A percentile compares a stretch with the other conserved stretches of the same genome.
These are phyloP conservation scores for Lates japonicus DNA, from an alignment of 2,797 vertebrate species.

Conservation along the genomic window DNA sequence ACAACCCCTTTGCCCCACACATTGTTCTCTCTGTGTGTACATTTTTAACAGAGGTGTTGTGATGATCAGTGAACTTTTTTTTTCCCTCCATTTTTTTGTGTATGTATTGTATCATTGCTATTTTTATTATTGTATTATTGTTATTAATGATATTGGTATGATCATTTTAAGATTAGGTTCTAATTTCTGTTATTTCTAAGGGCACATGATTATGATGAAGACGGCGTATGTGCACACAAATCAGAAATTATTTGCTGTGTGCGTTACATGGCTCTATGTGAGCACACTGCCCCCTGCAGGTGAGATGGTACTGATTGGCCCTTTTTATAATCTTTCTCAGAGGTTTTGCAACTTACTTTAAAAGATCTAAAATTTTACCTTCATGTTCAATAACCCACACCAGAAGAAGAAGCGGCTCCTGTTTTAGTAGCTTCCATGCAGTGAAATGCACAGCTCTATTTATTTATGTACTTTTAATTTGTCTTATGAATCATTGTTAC, in stretches of 20 bases:
- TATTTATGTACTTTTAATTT: constrained; percentile 80
- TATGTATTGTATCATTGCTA: constrained; percentile 90
- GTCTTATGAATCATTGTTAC: constrained; percentile 68
- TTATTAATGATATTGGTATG: constrained; percentile 86
- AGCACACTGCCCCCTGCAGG: constrained; percentile 74
- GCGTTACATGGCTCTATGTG: constrained; percentile 38
- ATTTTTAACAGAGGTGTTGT: constrained; percentile 84
- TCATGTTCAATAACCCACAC: constrained; percentile 38
- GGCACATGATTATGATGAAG: constrained; percentile 82
- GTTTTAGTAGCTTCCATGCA: constrained; percentile 70
- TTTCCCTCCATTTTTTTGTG: constrained; percentile 63
- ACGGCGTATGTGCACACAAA: constrained; percentile 61
- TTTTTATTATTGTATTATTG: constrained; percentile 86
- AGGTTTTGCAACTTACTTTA: constrained; percentile 30
- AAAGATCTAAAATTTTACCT: constrained; percentile 27
- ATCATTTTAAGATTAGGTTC: constrained; percentile 78
- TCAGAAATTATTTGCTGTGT: constrained; percentile 59
- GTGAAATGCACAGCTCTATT: constrained; percentile 83
- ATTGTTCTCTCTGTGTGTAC: constrained; percentile 79
- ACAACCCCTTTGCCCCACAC: constrained; percentile 21
- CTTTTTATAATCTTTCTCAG: constrained; percentile 4
- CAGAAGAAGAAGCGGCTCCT: constrained; percentile 57
- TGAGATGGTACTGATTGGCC: constrained; percentile 73
- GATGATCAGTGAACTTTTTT: constrained; percentile 77
- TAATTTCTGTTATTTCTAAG: constrained; percentile 73